phyloP scores from a whole-genome alignment of 2,797 vertebrate genomes.

The Simalia tracyae region DNA sequence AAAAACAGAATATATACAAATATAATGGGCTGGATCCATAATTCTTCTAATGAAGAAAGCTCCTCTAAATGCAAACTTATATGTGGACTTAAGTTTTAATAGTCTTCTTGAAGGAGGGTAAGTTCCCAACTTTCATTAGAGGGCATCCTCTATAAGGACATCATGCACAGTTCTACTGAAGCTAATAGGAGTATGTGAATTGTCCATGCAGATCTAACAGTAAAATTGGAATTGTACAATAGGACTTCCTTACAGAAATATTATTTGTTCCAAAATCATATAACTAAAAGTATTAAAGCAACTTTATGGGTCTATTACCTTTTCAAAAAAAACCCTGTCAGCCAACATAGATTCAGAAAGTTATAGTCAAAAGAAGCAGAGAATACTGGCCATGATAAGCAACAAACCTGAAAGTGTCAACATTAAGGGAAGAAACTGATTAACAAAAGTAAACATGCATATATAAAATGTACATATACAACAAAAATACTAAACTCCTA shows the following conservation, averaged over 20 bases:
- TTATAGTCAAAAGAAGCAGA: slow-evolving; percentile 44
- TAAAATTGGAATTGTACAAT: background rate
- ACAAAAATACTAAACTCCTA: slow-evolving; percentile 72
- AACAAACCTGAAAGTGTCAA: slow-evolving; percentile 64
- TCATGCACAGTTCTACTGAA: background rate
- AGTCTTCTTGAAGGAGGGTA: background rate
- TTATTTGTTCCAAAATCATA: slow-evolving; percentile 57
- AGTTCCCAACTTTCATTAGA: background rate
- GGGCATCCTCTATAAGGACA: background rate
- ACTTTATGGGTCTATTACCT: slow-evolving; percentile 43
- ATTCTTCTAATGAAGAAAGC: background rate
- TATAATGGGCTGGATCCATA: background rate
- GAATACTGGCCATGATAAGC: slow-evolving; percentile 64
- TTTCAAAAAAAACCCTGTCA: slow-evolving; percentile 28
- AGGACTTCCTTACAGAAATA: slow-evolving; percentile 25
- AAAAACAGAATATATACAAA: background rate
- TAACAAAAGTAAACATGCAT: slow-evolving; percentile 71
- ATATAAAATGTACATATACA: slow-evolving; percentile 76
- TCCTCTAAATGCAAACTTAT: background rate
- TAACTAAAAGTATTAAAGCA: slow-evolving; percentile 48
- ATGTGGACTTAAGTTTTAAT: background rate
- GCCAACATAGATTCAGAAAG: slow-evolving; percentile 57
- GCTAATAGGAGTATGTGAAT: background rate
- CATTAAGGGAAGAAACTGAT: slow-evolving; percentile 52
- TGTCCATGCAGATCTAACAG: background rate